Evolutionary conservation across 2,888 invertebrate genomes (phyloP), one percentile per base, ranked within the genome.

Genomic region (Notodonta ziczac): DNA sequence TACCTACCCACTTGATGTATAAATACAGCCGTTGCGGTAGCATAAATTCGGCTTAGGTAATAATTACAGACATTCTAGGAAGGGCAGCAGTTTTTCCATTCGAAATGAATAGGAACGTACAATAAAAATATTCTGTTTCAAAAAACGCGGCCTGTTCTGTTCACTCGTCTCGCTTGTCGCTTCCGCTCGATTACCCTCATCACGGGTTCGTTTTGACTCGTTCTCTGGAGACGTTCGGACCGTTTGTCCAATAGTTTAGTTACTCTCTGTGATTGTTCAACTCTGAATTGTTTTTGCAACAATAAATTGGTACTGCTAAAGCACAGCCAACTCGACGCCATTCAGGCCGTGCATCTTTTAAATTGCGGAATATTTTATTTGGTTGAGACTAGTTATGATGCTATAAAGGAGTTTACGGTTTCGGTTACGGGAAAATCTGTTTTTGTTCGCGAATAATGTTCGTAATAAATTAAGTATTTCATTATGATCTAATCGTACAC

Each of bases 201-300:
- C 24, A 53, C 54, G 54, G 24, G 54, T 39, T n/a, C n/a, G 35
- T 39, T 54, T 39, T 54, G 52, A 53, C 52, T 35, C n/a, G 13
- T 53, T 35, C 52, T 16, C 52, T 13, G 39, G 52, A 52, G 52
- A 52, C 13, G 16, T 46, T n/a, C 10, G 16, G 13, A 32, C 32
- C 35, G 52, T 53, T 53, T 53, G 16, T 24, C 9, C 16, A 24
- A 53, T 53, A 53, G 52, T 53, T 51, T 53, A 50, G 50, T 50
- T 50, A 35, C 52, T 32, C 35, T 10, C 35, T 52, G 52, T 52
- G 35, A 52, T 52, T 52, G 32, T 52, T 52, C 32, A 12, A 13
- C 32, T 32, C 50, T 24, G 32, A 52, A 52, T 32, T 12, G 51
- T 10, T 52, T 52, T 52, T 52, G 52, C 32, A 32, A 52, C 13